Evolutionary conservation across 2,113 vertebrate species (phyloP), one percentile per base, ranked within the genome.

Genomic region (Eulemur rufifrons): DNA sequence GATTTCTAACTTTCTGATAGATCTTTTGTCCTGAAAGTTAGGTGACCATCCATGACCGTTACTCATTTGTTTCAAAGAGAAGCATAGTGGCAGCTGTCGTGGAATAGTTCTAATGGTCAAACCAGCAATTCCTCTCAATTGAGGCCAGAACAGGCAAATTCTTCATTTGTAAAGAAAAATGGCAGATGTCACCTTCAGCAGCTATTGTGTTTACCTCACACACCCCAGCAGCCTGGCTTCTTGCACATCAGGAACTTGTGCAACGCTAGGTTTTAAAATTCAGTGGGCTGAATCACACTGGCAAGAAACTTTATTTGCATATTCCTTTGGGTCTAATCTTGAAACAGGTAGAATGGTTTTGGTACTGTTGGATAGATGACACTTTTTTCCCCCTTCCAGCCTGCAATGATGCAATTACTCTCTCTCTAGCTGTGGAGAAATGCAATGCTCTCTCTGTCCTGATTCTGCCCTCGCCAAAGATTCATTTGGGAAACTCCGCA

Each of bases 61-160:
- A 45, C 54, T 76, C 29, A n/a, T 95, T 95, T 77, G 78, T 63
- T 95, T 93, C 47, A 86, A 64, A 95, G 34, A 78, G 8, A 89
- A 80, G 32, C 10, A 81, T 23, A 15, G 27, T 29, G 14, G 4
- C 39, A 63, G 78, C 17, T 63, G 59, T 47, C 9, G 25, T 20
- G 18, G 2, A 68, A 15, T 96, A 52, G 78, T 83, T 93, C 73
- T 68, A 37, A 91, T 29, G 23, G 17, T 83, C 47, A 95, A 88
- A 45, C 37, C 74, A 18, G 3, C 39, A 47, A 56, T 27, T 74
- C 32, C 84, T 94, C 54, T 94, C 34, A 64, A 54, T 12, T 50
- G 82, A 69, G 63, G 8, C 27, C 37, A 91, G 8, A 14, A 0
- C 29, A 69, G 73, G 3, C 32, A 94, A 86, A 37, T 61, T 47